These are phyloP conservation scores for Spodoptera picta DNA, from an alignment of 2,888 invertebrate genomes.

Conservation along the genomic window DNA sequence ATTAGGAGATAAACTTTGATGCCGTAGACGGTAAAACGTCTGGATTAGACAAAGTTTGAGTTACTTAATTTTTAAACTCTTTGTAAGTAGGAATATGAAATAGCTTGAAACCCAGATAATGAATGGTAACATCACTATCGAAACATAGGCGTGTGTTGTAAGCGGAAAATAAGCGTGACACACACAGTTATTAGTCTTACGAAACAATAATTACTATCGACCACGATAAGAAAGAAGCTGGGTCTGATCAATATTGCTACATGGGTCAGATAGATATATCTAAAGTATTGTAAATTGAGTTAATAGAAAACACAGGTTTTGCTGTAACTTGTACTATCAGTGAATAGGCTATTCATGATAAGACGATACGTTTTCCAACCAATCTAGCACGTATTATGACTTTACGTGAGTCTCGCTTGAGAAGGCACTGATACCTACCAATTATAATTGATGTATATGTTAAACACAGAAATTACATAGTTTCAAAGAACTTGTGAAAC, in stretches of 20 bases:
- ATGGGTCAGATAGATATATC: neutral
- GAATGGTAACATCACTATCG: too few relatives aligned
- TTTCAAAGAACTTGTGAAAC: constrained; percentile 31
- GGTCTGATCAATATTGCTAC: neutral
- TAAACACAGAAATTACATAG: constrained; percentile 12
- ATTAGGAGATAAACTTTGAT: neutral
- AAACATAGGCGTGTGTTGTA: too few relatives aligned
- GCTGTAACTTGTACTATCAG: constrained; percentile 6
- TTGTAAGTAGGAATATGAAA: too few relatives aligned
- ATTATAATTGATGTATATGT: constrained; percentile 6
- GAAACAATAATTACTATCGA: too few relatives aligned
- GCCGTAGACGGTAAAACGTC: too few relatives aligned
- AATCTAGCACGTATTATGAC: constrained; percentile 39
- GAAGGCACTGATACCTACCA: constrained; percentile 24
- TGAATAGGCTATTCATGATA: constrained; percentile 12
- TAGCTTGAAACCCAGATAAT: too few relatives aligned
- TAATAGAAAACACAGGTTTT: neutral
- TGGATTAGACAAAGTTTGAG: too few relatives aligned
- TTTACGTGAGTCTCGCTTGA: constrained; percentile 43
- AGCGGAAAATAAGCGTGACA: too few relatives aligned
- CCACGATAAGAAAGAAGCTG: too few relatives aligned
- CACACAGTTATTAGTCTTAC: too few relatives aligned
- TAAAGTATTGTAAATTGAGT: neutral
- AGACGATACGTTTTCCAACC: constrained; percentile 21
- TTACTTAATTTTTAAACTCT: too few relatives aligned